These are phyloP conservation scores for Rhinogobius similis DNA, from an alignment of 2,113 vertebrate species.

Conservation along the genomic window DNA sequence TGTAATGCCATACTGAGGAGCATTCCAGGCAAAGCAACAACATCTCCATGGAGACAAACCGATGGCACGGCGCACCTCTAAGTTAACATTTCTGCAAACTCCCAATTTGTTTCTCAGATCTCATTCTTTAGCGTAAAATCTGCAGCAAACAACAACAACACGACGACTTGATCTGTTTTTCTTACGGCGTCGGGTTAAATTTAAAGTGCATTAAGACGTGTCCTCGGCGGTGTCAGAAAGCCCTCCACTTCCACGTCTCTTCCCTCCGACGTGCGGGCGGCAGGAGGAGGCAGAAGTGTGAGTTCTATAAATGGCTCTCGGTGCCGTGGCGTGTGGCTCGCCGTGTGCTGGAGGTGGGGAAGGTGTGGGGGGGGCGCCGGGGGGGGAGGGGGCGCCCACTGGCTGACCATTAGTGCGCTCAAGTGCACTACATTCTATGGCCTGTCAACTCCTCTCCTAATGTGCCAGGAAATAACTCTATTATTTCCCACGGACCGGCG, in stretches of 20 bases:
- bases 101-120: not conserved
- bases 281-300: constrained; percentile 27
- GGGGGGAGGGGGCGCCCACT: constrained; percentile 34
- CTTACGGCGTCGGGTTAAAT: not conserved
- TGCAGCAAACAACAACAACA: not conserved
- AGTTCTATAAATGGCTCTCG: constrained; percentile 55
- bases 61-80: not conserved
- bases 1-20: too few relatives aligned
- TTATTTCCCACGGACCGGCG: constrained; percentile 42
- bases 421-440: constrained; percentile 65
- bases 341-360: constrained; percentile 21
- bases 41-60: not conserved
- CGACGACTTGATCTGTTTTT: not conserved
- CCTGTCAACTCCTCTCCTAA: constrained; percentile 68
- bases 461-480: constrained; percentile 70
- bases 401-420: constrained; percentile 74
- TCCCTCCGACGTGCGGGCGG: constrained; percentile 21
- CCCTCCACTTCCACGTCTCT: constrained; percentile 29
- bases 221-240: not conserved
- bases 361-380: not conserved
- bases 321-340: constrained; percentile 40
- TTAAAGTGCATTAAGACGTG: not conserved
- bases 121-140: not conserved
- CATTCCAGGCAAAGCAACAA: too few relatives aligned
- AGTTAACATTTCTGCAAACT: not conserved